Evolutionary conservation across 1,140 invertebrate species (phyloP), one percentile per base, ranked within the genome.

Genomic region (Cheumatopsyche charites): DNA sequence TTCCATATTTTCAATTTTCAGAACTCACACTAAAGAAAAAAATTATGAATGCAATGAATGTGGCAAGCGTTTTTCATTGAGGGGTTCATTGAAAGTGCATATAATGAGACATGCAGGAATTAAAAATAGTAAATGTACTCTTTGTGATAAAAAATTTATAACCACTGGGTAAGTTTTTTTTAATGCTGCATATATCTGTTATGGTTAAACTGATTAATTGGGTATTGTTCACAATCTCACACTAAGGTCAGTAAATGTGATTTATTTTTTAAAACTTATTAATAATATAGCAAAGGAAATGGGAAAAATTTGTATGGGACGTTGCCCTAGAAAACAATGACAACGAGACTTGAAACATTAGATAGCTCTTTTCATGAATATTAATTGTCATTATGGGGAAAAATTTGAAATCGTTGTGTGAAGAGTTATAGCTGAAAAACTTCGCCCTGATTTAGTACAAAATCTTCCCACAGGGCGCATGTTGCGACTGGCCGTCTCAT

Each of bases 1-100:
- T 36, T 62, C 7, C 19, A 36, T 29, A 29, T 15, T 17, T 70
- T 23, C 67, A 42, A 12, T 11, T 58, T 65, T 43, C 36, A 75
- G 71, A 43, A 45, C 58, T 13, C 74, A 75, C 19, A 71, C 71
- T 1, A 62, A 71, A 65, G 74, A 75, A 67, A 75, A 75, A 36
- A 62, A 68, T 41, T 73, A 73, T 61, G 67, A 72, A 67, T 75
- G 74, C n/a, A 55, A 65, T n/a, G 43, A 62, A 29, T 75, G 74
- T 62, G 74, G 55, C 3, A 73, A 73, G 52, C 12, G n/a, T 13
- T 75, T 75, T 62, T 15, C 45, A n/a, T 67, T 62, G 6, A 19
- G 62, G n/a, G 67, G 62, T 15, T 26, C 23, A 4, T n/a, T 73
- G n/a, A 66, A 26, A 49, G 29, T 23, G 4, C 74, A 75, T 47